phyloP scores from a whole-genome alignment of 2,888 invertebrate species.

The Sphecodes monilicornis region DNA sequence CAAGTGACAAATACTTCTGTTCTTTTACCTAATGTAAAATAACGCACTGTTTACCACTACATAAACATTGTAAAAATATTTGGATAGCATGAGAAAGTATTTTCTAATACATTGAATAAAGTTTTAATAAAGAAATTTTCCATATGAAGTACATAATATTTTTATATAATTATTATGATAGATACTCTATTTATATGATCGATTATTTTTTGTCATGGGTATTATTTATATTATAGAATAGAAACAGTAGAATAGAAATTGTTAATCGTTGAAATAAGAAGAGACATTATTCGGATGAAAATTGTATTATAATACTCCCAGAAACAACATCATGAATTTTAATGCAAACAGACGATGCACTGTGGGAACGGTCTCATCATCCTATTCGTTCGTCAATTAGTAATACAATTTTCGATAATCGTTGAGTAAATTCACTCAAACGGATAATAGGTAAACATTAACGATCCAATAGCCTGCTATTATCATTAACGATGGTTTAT shows the following conservation, averaged over 20 bases:
- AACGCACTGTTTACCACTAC: not conserved
- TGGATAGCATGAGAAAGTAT: not conserved
- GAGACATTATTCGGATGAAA: not conserved
- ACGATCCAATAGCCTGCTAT: not conserved
- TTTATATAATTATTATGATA: not conserved
- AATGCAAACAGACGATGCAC: not conserved
- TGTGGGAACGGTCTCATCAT: not conserved
- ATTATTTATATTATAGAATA: too few species aligned
- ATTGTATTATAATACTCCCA: not conserved
- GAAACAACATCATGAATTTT: slow-evolving; percentile 1
- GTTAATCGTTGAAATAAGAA: not conserved
- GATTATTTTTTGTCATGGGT: too few species aligned
- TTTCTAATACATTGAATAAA: too few species aligned
- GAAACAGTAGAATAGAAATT: too few species aligned
- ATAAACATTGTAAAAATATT: not conserved
- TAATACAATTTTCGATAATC: not conserved
- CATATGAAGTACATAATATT: not conserved
- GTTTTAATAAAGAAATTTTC: too few species aligned
- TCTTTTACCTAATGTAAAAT: not conserved
- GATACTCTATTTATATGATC: not conserved
- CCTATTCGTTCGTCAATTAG: not conserved
- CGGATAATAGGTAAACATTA: not conserved
- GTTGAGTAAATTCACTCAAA: not conserved
- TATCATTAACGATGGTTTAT: not conserved
- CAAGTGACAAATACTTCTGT: too few species aligned